A percentile compares a stretch with the other conserved stretches of the same genome.
phyloP scores from a whole-genome alignment of 2,888 invertebrate genomes.

The Drepanosiphum platanoidis region DNA sequence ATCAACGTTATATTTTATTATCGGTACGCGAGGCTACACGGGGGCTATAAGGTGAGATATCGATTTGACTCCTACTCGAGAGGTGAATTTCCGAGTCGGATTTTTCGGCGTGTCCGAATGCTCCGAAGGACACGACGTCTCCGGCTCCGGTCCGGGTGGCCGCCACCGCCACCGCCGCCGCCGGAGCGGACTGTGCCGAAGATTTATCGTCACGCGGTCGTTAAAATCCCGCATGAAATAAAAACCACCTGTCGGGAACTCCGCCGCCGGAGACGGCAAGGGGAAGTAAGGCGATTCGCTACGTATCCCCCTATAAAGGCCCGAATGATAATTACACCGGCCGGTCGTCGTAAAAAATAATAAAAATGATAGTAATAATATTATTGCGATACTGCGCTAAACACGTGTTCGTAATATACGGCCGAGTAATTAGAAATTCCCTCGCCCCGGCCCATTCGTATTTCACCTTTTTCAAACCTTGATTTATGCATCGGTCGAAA shows the following conservation, averaged over 20 bases:
- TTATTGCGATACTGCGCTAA: neutral
- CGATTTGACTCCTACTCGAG: constrained; percentile 17
- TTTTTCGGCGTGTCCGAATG: constrained; percentile 31
- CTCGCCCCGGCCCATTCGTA: too few species aligned
- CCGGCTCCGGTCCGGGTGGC: constrained; percentile 55
- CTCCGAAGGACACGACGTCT: constrained; percentile 25
- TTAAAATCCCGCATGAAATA: constrained; percentile 54
- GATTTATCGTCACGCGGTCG: constrained; percentile 56
- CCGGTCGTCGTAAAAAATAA: constrained; percentile 23
- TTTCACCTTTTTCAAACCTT: neutral
- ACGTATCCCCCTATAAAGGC: constrained; percentile 29
- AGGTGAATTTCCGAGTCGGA: neutral
- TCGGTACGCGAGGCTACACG: neutral
- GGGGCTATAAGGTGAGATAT: constrained; percentile 21
- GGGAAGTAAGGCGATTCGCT: constrained; percentile 20
- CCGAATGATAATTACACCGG: constrained; percentile 52
- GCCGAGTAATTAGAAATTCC: constrained; percentile 56
- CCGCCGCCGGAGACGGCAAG: neutral
- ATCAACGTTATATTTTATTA: constrained; percentile 31
- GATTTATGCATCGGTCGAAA: constrained; percentile 42
- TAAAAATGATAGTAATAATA: constrained; percentile 11
- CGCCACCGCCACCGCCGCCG: constrained; percentile 1
- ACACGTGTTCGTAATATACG: constrained; percentile 24
- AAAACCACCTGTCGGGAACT: constrained; percentile 55
- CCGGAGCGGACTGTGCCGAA: constrained; percentile 7